These are phyloP conservation scores for Blennius ocellaris DNA, from an alignment of 2,113 vertebrate genomes.

Conservation along the genomic window DNA sequence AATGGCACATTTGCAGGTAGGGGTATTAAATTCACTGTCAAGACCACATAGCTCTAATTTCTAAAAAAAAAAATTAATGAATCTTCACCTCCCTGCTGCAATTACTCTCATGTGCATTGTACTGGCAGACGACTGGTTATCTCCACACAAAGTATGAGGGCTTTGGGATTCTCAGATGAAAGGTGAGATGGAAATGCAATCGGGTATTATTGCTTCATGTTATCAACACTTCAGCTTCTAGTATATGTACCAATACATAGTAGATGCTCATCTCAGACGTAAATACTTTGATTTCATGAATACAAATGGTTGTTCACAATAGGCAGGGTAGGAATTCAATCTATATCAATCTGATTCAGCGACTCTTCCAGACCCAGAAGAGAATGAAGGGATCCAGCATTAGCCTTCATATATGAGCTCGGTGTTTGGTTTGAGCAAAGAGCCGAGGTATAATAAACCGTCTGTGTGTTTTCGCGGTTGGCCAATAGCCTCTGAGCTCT, in stretches of 20 bases:
- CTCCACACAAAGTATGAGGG: conserved; percentile 68
- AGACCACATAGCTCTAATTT: conserved; percentile 64
- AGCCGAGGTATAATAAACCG: conserved; percentile 65
- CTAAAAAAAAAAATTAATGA: conserved; percentile 64
- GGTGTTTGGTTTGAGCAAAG: conserved; percentile 67
- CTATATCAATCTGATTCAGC: conserved; percentile 74
- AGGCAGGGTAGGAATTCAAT: conserved; percentile 73
- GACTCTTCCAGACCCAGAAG: conserved; percentile 53
- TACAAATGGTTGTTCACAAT: conserved; percentile 76
- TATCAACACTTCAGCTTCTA: conserved; percentile 75
- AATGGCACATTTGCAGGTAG: conserved; percentile 44
- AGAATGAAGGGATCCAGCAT: conserved; percentile 59
- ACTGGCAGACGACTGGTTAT: conserved; percentile 65
- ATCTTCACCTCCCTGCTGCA: conserved; percentile 54
- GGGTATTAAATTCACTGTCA: conserved; percentile 67
- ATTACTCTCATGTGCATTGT: conserved; percentile 64
- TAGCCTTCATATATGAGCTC: conserved; percentile 64
- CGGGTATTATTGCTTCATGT: conserved; percentile 70
- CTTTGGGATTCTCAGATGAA: conserved; percentile 77
- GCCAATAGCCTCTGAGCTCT: conserved; percentile 63
- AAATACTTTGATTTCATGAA: conserved; percentile 82
- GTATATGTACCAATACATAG: conserved; percentile 64
- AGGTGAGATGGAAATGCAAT: conserved; percentile 77
- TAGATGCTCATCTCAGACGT: conserved; percentile 77
- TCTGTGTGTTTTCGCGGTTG: conserved; percentile 61